Percentiles rank a stretch among this genome's conserved stretches.
phyloP scores from a whole-genome alignment of 2,888 invertebrate species.

The Romanomermis culicivorax region DNA sequence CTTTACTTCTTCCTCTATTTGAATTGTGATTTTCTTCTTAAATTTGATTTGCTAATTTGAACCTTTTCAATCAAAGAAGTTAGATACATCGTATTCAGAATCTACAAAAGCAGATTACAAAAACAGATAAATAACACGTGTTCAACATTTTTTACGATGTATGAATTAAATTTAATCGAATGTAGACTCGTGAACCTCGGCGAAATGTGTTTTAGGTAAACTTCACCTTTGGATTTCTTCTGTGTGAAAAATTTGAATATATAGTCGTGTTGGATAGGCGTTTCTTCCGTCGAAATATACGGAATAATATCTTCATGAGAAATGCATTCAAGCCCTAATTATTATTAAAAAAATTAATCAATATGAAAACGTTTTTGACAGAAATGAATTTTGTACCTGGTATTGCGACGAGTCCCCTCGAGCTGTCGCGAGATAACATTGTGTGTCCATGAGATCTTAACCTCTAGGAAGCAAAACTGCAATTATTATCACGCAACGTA shows the following conservation, averaged over 20 bases:
- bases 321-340: constrained; percentile 39
- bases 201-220: neutral
- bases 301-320: constrained; percentile 93
- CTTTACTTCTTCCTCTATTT: no score
- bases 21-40: no score
- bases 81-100: no score
- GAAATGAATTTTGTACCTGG: neutral
- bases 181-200: no score
- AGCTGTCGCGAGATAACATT: neutral
- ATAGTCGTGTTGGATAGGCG: constrained; percentile 76
- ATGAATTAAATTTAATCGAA: no score
- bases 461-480: neutral
- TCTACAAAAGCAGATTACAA: no score
- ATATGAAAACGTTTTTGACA: neutral
- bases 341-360: neutral
- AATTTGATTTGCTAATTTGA: no score
- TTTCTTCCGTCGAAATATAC: constrained; percentile 50
- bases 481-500: no score
- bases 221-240: neutral
- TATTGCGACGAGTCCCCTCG: neutral
- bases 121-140: no score
- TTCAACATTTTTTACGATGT: no score
- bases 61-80: no score
- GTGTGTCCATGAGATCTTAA: neutral
- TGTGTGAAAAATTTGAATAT: constrained; percentile 71